Evolutionary conservation across 2,888 invertebrate genomes (phyloP).

Genomic region (Homarus gammarus): DNA sequence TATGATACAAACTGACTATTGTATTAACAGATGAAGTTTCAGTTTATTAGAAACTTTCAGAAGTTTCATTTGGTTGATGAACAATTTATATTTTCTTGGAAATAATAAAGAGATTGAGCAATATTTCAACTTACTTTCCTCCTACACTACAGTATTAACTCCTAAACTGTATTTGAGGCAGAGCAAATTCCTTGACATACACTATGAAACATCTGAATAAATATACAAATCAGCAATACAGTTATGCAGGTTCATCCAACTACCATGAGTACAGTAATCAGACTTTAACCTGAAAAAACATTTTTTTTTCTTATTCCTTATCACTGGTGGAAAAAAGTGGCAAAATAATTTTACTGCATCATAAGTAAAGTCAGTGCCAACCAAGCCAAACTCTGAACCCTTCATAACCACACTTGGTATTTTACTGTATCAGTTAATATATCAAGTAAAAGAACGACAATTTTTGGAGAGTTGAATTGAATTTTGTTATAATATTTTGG

Average conservation of each 20-base stretch:
- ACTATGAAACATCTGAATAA: background rate
- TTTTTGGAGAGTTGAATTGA: too few relatives aligned
- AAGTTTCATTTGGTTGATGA: background rate
- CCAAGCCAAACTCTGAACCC: background rate
- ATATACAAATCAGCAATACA: background rate
- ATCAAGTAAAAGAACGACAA: background rate
- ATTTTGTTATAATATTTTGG: too few relatives aligned
- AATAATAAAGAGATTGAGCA: conserved; percentile 23
- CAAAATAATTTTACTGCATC: background rate
- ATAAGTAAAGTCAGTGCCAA: background rate
- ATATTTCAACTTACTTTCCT: conserved; percentile 13
- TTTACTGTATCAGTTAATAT: background rate
- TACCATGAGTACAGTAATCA: background rate
- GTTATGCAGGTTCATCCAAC: background rate
- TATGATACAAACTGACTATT: too few relatives aligned
- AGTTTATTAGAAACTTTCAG: background rate
- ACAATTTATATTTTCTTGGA: background rate
- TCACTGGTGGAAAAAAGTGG: background rate
- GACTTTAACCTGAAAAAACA: background rate
- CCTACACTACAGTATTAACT: too few relatives aligned
- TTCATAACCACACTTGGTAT: background rate
- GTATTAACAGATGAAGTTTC: background rate
- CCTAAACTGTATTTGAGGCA: background rate
- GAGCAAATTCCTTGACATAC: background rate
- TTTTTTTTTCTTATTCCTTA: background rate